A percentile compares a stretch with the other conserved stretches of the same genome.
Evolutionary conservation across 2,888 invertebrate species (phyloP).

Genomic region (Allophyes oxyacanthae): DNA sequence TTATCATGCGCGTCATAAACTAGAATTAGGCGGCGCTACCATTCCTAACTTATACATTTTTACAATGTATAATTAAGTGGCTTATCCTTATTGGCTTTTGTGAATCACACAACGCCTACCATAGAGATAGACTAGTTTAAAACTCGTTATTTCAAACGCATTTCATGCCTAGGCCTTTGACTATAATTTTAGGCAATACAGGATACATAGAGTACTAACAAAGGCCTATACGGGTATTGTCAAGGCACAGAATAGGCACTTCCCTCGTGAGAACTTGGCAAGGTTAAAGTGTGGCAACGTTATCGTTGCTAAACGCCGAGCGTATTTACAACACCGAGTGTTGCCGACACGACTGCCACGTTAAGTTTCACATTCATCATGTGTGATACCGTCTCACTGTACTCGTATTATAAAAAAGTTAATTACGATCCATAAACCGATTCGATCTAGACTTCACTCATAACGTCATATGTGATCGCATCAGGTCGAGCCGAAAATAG

Average conservation of each 20-base stretch:
- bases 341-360: conserved; percentile 84
- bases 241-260: conserved; percentile 88
- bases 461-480: conserved; percentile 74
- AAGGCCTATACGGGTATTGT: conserved; percentile 87
- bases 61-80: conserved; percentile 12
- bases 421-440: conserved; percentile 36
- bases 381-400: conserved; percentile 60
- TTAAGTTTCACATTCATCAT: conserved; percentile 70
- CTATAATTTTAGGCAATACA: conserved; percentile 75
- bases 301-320: conserved; percentile 88
- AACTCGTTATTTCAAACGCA: conserved; percentile 66
- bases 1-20: conserved; percentile 19
- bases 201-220: conserved; percentile 82
- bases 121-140: conserved; percentile 53
- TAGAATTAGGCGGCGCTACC: conserved; percentile 28
- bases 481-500: conserved; percentile 80
- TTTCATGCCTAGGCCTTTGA: conserved; percentile 34
- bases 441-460: conserved; percentile 27
- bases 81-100: conserved; percentile 40
- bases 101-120: conserved; percentile 48
- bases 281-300: conserved; percentile 88
- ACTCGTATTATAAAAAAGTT: conserved; percentile 38
- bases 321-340: conserved; percentile 86
- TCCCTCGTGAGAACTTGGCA: conserved; percentile 89
- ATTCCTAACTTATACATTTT: conserved; percentile 28